phyloP scores from a whole-genome alignment of 2,797 vertebrate species.

The Xiphorhynchus erythropygius region DNA sequence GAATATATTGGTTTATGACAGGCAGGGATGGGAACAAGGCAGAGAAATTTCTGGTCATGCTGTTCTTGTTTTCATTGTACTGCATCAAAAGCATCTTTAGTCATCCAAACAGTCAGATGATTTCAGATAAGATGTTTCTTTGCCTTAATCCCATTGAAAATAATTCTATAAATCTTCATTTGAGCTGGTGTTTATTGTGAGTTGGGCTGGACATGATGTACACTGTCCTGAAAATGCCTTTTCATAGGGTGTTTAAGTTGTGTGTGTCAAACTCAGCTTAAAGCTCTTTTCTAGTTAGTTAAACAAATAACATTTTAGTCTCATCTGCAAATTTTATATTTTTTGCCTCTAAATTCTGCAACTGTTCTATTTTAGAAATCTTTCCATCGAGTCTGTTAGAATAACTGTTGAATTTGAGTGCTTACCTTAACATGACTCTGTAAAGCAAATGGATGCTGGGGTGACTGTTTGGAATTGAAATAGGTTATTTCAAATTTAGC shows the following conservation, averaged over 20 bases:
- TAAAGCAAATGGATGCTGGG: not conserved
- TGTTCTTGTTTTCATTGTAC: slow-evolving; percentile 8
- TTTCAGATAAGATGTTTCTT: not conserved
- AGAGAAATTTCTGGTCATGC: not conserved
- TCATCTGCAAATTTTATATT: not conserved
- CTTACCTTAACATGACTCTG: not conserved
- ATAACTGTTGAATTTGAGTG: not conserved
- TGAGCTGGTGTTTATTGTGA: not conserved
- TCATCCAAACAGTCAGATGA: not conserved
- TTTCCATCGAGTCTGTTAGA: not conserved
- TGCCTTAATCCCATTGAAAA: not conserved
- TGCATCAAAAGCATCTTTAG: slow-evolving; percentile 13
- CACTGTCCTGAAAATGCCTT: not conserved
- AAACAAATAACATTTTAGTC: not conserved
- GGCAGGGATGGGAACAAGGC: not conserved
- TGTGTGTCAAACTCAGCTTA: not conserved
- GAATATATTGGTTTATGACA: slow-evolving; percentile 10
- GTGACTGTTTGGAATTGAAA: not conserved
- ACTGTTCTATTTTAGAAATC: not conserved
- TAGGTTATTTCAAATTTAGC: not conserved
- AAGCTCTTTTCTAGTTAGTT: not conserved
- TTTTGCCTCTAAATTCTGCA: not conserved
- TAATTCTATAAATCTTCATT: not conserved
- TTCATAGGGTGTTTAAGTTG: not conserved
- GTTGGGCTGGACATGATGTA: not conserved